Base-by-base conservation (phyloP, 2,113 vertebrate genomes). In the Numenius arquata region DNA sequence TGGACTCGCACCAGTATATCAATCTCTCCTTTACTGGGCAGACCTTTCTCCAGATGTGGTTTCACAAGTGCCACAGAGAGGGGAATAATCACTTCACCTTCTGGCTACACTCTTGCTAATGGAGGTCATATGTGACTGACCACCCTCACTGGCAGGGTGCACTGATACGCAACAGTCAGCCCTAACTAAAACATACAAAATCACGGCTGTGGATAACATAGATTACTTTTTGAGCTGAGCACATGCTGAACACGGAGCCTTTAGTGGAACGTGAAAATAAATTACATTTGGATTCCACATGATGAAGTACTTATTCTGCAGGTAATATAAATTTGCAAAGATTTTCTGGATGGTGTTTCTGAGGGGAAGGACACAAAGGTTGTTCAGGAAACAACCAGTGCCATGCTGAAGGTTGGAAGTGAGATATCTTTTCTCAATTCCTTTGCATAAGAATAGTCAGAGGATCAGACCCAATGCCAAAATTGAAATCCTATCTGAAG, bases 211-310 rank as follows among this genome's bases (percentile, higher is more conserved):
- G 38, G 53, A 73, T 72, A 82, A 90, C 41, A 52, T 3, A 45
- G 20, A n/a, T 89, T 74, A 34, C 50, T 75, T 73, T 71, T 65
- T 82, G 62, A 90, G 74, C 43, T 88, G 29, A 80, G 20, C 34
- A 66, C 41, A n/a, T n/a, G 15, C 27, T 65, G 50, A 85, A 89
- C 34, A 79, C 88, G 62, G n/a, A 93, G 38, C 10, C 26, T 93
- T 95, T 82, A 62, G 43, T 74, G 38, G 59, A 87, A 89, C 41
- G 71, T 74, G 78, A 87, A 75, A 73, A 66, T 52, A 89, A 94
- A 77, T 74, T 74, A 56, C 36, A 13, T 77, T 92, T 70, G 45
- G n/a, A 50, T 55, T 41, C 58, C 61, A 70, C 65, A 36, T 74
- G 72, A 91, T 25, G 19, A 96, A 89, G n/a, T 47, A 40, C 17